Conservation (phyloP, 2,113 vertebrate genomes). For the Xiphophorus maculatus region DNA sequence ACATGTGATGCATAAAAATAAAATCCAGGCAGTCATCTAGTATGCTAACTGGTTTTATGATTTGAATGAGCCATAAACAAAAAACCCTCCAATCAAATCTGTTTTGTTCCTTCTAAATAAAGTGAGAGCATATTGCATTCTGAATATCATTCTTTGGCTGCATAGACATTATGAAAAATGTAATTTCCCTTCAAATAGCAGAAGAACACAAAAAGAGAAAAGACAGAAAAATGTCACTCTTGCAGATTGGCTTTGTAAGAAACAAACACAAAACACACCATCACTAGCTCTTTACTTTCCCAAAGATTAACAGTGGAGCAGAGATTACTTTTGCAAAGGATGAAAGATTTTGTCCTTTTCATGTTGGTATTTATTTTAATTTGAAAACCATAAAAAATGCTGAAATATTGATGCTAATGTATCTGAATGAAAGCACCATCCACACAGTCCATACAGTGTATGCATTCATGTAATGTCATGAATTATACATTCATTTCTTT, state of each 20-base stretch:
- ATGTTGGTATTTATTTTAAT: neutral
- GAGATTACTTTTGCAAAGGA: neutral
- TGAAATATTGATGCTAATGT: conserved; percentile 4
- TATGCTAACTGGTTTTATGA: neutral
- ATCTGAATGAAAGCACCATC: conserved; percentile 1
- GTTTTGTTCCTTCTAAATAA: neutral
- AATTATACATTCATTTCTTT: conserved; percentile 43
- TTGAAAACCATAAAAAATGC: neutral
- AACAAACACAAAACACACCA: neutral
- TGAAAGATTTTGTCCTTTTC: neutral
- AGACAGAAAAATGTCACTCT: neutral
- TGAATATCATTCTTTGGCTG: neutral
- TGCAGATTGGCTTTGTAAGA: neutral
- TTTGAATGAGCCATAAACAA: neutral
- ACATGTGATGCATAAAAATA: neutral
- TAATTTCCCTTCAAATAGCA: neutral
- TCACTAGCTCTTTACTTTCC: neutral
- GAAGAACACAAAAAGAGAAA: neutral
- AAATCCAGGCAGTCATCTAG: neutral
- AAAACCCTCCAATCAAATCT: neutral
- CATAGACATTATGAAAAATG: neutral
- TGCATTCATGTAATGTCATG: conserved; percentile 12
- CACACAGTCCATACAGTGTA: neutral
- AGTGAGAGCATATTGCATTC: neutral
- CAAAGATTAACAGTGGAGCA: neutral